Conservation (phyloP, 2,797 vertebrate species). For the Lepus oiostolus region DNA sequence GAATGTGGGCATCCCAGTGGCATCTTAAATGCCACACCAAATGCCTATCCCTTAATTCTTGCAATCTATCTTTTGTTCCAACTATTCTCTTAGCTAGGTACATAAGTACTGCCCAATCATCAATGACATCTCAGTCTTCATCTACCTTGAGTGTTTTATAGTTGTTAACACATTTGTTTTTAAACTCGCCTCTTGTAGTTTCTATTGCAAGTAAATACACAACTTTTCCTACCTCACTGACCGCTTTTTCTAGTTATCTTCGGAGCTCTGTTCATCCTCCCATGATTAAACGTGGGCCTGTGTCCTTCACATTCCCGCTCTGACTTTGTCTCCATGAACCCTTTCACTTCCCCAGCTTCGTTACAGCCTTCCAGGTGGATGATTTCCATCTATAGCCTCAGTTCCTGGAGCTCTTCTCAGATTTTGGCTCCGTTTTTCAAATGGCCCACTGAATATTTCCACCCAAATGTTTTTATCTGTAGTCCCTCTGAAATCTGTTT, state of each 20-base stretch:
- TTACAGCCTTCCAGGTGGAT: slow-evolving; percentile 7
- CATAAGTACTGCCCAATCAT: background rate
- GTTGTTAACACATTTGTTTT: background rate
- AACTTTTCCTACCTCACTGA: background rate
- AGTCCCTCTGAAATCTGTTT: slow-evolving; percentile 43
- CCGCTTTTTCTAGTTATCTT: background rate
- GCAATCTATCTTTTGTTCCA: background rate
- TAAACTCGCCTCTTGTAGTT: slow-evolving; percentile 26
- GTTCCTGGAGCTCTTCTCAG: slow-evolving; percentile 24
- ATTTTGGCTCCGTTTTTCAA: slow-evolving; percentile 50
- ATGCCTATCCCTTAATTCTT: slow-evolving; percentile 1
- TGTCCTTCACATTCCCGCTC: background rate
- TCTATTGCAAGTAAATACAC: background rate
- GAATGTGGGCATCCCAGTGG: no score
- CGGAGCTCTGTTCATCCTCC: background rate
- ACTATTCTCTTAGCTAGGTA: background rate
- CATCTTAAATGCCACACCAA: background rate
- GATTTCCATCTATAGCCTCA: background rate
- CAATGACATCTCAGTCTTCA: background rate
- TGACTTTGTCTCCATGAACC: background rate
- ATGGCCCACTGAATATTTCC: slow-evolving; percentile 7
- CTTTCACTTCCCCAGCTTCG: background rate
- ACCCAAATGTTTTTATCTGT: background rate
- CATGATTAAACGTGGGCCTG: background rate
- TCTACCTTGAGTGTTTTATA: background rate